Percentiles rank a stretch among this genome's conserved stretches.
phyloP scores from a whole-genome alignment of 2,113 vertebrate genomes.

The Xiphorhynchus elegans region DNA sequence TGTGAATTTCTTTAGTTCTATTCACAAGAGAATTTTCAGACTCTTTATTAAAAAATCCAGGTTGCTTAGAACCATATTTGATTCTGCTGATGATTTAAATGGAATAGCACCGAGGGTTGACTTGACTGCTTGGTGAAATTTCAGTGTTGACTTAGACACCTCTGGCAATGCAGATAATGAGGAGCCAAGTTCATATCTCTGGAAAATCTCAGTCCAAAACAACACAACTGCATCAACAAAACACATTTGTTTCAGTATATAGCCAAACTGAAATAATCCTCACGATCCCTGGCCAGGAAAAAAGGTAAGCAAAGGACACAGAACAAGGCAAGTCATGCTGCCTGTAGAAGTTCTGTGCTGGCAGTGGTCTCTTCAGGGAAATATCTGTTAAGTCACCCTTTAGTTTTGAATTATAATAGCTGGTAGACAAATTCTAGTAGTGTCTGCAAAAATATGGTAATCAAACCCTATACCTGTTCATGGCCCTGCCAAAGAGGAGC shows the following conservation, averaged over 20 bases:
- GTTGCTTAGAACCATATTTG: not conserved
- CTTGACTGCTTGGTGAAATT: not conserved
- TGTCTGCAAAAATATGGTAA: conserved; percentile 1
- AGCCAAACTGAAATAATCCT: not conserved
- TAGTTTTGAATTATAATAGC: conserved; percentile 22
- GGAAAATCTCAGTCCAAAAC: not conserved
- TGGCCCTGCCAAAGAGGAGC: not conserved
- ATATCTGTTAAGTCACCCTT: not conserved
- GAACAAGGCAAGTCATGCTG: not conserved
- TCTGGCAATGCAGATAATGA: not conserved
- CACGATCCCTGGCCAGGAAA: not conserved
- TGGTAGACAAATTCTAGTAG: not conserved
- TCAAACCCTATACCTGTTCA: conserved; percentile 29
- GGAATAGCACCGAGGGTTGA: not conserved
- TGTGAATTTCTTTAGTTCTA: not conserved
- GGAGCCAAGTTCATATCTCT: not conserved
- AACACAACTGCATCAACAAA: not conserved
- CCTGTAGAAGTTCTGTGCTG: not conserved
- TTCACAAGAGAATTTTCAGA: not conserved
- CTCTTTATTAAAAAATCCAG: not conserved
- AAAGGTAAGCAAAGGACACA: not conserved
- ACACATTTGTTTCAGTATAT: not conserved
- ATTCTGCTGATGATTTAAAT: not conserved
- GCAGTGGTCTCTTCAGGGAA: not conserved
- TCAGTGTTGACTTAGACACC: not conserved